phyloP scores from a whole-genome alignment of 2,797 vertebrate genomes.

The Sylvilagus floridanus region DNA sequence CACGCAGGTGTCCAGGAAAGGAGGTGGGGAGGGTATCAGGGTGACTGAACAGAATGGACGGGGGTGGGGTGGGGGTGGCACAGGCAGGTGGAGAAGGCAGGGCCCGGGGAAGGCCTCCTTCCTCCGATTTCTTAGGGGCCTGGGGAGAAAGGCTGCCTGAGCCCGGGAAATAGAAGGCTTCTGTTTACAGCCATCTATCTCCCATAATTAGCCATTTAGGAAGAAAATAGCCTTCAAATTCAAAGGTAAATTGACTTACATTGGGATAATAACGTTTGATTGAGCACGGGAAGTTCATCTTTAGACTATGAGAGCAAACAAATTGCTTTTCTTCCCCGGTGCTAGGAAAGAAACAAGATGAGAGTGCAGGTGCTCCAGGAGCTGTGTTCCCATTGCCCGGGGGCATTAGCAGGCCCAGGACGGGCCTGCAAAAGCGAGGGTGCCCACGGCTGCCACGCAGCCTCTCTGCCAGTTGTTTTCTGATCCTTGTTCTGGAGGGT shows the following conservation, averaged over 20 bases:
- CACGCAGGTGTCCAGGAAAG: not conserved
- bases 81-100: not conserved
- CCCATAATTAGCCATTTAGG: slow-evolving; percentile 87
- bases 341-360: slow-evolving; percentile 75
- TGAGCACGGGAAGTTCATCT: slow-evolving; percentile 85
- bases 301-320: slow-evolving; percentile 82
- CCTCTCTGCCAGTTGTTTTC: slow-evolving; percentile 32
- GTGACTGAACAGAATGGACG: too few relatives aligned
- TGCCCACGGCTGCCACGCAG: rapidly evolving
- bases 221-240: slow-evolving; percentile 84
- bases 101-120: not conserved
- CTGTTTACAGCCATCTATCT: slow-evolving; percentile 83
- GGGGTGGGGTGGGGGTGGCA: rapidly evolving
- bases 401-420: slow-evolving; percentile 40
- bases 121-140: not conserved
- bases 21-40: rapidly evolving
- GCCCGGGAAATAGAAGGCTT: slow-evolving; percentile 57
- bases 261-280: slow-evolving; percentile 84
- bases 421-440: not conserved
- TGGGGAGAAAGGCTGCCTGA: slow-evolving; percentile 36
- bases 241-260: slow-evolving; percentile 85
- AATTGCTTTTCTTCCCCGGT: slow-evolving; percentile 81
- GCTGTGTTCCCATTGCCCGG: slow-evolving; percentile 7
- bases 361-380: slow-evolving; percentile 65
- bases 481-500: slow-evolving; percentile 60